Base-by-base conservation (phyloP, 2,888 invertebrate genomes). In the Lasioglossum pauxillum region DNA sequence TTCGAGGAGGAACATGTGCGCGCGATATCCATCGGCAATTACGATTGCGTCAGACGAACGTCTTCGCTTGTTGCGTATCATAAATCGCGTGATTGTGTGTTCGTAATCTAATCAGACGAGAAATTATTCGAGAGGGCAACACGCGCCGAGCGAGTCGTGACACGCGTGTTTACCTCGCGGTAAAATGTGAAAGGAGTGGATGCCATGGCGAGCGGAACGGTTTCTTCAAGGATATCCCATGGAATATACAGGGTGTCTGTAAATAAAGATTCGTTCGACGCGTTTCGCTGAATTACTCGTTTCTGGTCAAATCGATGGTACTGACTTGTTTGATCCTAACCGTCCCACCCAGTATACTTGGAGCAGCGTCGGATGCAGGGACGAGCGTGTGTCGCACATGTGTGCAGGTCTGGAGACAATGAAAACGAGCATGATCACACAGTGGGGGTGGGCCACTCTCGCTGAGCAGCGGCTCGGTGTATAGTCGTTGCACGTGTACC, bases 171-270 rank as follows among this genome's bases (percentile, higher is more conserved):
- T 83, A 41, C 69, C 46, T 41, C 49, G 60, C 23, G 31, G 57
- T 71, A 53, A 73, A 73, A 64, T 73, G 79, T 60, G 79, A 85
- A 84, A 79, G 84, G 84, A 82, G 60, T 64, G 35, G 19, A 38
- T 16, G 3, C 64, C 49, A 38, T 19, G 14, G n/a, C 41, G 38
- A 72, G 69, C 38, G 23, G 35, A 76, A 75, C 23, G 72, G 46
- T 75, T 35, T 27, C 27, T 23, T 75, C 78, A 75, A 84, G 85
- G 85, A 84, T 84, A 79, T 31, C 8, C 38, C 75, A 67, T 46
- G 14, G 23, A 35, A 35, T 7, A 3, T 53, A 53, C 23, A 10
- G 53, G n/a, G 23, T 53, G 53, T 1, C 46, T 53, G 53, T 53
- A 10, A n/a, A 53, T n/a, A 8, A 53, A 3, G 7, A 53, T 53